Evolutionary conservation across 1,140 invertebrate species (phyloP).

Genomic region (Centruroides sculpturatus): DNA sequence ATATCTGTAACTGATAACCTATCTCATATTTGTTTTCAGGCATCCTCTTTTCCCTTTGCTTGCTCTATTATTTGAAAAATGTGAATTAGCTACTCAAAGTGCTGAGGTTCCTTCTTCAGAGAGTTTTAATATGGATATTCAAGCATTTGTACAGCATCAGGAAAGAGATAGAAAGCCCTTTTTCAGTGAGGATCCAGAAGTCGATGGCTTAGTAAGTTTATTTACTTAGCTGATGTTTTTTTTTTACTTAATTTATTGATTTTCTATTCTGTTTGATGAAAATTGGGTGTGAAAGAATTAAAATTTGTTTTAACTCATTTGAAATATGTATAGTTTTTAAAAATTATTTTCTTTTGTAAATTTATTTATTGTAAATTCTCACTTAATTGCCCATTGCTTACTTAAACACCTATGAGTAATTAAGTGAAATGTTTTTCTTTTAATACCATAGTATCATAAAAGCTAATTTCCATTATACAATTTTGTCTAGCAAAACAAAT

Average conservation of each 20-base stretch:
- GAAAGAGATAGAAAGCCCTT: slow-evolving; percentile 70
- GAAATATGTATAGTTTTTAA: no score
- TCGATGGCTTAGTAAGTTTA: slow-evolving; percentile 66
- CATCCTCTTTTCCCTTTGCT: slow-evolving; percentile 90
- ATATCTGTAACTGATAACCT: no score
- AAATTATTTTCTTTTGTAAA: no score
- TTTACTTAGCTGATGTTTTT: slow-evolving; percentile 7
- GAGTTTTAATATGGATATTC: slow-evolving; percentile 77
- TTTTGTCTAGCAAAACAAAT: no score
- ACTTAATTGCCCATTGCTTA: no score
- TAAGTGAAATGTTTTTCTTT: no score
- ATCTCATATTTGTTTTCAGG: slow-evolving; percentile 33
- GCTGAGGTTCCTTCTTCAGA: slow-evolving; percentile 75
- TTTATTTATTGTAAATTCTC: no score
- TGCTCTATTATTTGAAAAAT: slow-evolving; percentile 87
- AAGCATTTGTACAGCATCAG: slow-evolving; percentile 82
- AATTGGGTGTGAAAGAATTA: neutral
- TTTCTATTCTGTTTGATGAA: neutral
- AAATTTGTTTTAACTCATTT: neutral
- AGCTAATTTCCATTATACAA: no score
- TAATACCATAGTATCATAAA: no score
- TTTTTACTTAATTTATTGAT: slow-evolving; percentile 3
- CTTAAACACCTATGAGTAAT: no score
- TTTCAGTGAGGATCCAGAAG: slow-evolving; percentile 76
- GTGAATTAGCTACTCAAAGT: slow-evolving; percentile 95